Percentiles rank a stretch among this genome's conserved stretches.
These are phyloP conservation scores for Minunthozetes semirufus DNA, from an alignment of 2,888 invertebrate species.

Conservation along the genomic window DNA sequence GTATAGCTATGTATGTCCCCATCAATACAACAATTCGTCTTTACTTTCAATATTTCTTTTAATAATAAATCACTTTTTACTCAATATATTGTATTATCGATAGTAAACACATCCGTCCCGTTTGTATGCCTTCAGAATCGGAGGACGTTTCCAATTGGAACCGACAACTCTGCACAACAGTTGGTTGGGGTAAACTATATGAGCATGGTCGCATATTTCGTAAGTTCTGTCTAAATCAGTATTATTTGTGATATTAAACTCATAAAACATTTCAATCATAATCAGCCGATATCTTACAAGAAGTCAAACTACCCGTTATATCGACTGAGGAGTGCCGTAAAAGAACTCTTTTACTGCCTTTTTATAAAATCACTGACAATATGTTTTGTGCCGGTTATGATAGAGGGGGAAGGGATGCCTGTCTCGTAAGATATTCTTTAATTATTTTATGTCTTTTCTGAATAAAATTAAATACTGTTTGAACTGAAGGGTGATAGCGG, in stretches of 20 bases:
- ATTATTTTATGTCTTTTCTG: background rate
- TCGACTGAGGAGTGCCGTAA: slow-evolving; percentile 68
- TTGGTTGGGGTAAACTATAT: slow-evolving; percentile 73
- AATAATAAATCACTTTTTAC: no score
- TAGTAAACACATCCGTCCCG: slow-evolving; percentile 60
- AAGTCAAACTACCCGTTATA: slow-evolving; percentile 70
- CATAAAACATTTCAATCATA: no score
- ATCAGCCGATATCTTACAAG: slow-evolving; percentile 70
- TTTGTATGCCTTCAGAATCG: slow-evolving; percentile 57
- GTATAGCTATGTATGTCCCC: background rate
- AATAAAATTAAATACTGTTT: background rate
- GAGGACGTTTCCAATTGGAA: slow-evolving; percentile 39
- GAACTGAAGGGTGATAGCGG: slow-evolving; percentile 58
- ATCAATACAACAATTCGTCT: background rate
- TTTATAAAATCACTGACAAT: slow-evolving; percentile 68
- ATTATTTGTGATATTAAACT: no score
- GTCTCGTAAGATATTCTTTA: slow-evolving; percentile 55
- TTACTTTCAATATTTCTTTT: no score
- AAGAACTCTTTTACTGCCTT: slow-evolving; percentile 64
- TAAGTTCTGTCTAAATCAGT: slow-evolving; percentile 46
- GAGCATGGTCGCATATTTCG: slow-evolving; percentile 72
- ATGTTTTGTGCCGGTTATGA: slow-evolving; percentile 77
- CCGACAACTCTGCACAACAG: slow-evolving; percentile 65
- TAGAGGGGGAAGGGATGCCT: slow-evolving; percentile 70
- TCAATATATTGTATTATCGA: background rate